Conservation (phyloP, 2,888 invertebrate genomes). For the Xanthostigma xanthostigma region DNA sequence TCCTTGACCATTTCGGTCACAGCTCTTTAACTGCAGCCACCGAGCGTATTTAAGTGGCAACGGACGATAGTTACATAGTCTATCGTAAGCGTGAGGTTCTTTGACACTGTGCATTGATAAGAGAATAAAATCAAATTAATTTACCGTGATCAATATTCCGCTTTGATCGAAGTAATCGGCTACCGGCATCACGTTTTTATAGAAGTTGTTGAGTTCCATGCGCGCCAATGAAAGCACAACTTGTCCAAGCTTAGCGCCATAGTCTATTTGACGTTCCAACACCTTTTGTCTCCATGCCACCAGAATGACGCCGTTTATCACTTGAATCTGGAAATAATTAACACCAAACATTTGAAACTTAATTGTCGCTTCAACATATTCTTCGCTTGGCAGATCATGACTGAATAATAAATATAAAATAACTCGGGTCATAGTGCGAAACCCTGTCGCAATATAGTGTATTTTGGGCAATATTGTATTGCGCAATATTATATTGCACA, state of each 20-base stretch:
- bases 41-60: no score
- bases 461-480: no score
- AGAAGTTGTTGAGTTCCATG: slow-evolving; percentile 83
- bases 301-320: slow-evolving; percentile 71
- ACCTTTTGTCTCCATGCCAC: slow-evolving; percentile 79
- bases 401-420: background rate
- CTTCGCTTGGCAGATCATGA: background rate
- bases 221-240: slow-evolving; percentile 67
- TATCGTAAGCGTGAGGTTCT: no score
- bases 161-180: slow-evolving; percentile 83
- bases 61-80: no score
- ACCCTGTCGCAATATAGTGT: no score
- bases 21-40: no score
- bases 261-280: slow-evolving; percentile 77
- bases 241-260: slow-evolving; percentile 77
- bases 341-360: background rate
- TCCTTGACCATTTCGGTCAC: no score
- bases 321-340: slow-evolving; percentile 54
- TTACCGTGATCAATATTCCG: slow-evolving; percentile 58
- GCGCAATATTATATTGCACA: no score
- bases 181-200: slow-evolving; percentile 76
- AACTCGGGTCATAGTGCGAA: no score
- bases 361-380: background rate
- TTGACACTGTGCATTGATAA: background rate
- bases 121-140: background rate